These are phyloP conservation scores for Pasiphila rectangulata DNA, from an alignment of 2,888 invertebrate genomes.

Conservation along the genomic window DNA sequence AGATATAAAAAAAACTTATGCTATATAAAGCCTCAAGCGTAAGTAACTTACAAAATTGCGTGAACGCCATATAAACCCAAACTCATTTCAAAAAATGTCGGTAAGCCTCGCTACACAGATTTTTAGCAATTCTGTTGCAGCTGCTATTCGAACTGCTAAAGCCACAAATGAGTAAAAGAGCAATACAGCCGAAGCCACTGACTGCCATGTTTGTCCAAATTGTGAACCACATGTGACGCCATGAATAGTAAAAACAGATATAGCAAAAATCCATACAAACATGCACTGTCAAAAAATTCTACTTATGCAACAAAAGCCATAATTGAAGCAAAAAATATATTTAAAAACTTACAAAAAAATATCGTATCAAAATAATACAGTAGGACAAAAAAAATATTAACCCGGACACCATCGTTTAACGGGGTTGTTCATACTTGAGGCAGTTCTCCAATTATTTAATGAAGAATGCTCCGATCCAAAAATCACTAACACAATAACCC, in stretches of 20 bases:
- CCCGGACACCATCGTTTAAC: conserved; percentile 10
- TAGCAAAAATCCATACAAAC: conserved; percentile 14
- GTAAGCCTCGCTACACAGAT: conserved; percentile 23
- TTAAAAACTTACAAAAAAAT: conserved; percentile 10
- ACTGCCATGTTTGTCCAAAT: conserved; percentile 18
- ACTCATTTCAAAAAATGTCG: conserved; percentile 22
- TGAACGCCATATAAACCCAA: conserved; percentile 16
- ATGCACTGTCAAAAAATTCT: conserved; percentile 11
- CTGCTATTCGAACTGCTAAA: conserved; percentile 16
- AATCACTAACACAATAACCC: conserved; percentile 5
- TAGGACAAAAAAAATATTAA: neutral
- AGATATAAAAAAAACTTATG: conserved; percentile 12
- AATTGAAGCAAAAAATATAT: conserved; percentile 5
- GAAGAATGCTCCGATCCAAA: conserved; percentile 4
- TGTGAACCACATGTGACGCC: conserved; percentile 16
- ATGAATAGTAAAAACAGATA: conserved; percentile 11
- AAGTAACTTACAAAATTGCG: conserved; percentile 15
- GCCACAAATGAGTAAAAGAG: conserved; percentile 16
- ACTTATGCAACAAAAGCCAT: conserved; percentile 1
- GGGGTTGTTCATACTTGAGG: conserved; percentile 19
- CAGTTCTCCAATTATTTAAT: conserved; percentile 9
- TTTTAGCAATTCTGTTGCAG: conserved; percentile 24
- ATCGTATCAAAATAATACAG: conserved; percentile 3
- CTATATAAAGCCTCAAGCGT: conserved; percentile 12
- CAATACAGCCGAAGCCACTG: conserved; percentile 17